Percentiles rank a stretch among this genome's conserved stretches.
phyloP scores from a whole-genome alignment of 2,113 vertebrate genomes.

The Callorhinus ursinus region DNA sequence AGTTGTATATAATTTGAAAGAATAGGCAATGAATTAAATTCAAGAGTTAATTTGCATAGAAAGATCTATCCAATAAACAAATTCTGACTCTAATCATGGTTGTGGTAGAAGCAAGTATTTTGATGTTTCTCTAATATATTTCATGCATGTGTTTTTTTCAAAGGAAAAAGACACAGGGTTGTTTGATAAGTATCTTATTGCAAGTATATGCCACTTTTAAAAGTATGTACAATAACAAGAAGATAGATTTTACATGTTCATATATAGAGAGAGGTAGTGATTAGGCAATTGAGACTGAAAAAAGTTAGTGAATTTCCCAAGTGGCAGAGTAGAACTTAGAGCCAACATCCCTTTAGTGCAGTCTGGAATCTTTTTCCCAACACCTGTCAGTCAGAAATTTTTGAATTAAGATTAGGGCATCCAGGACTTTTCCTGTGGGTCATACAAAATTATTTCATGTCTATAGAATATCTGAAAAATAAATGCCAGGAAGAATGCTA shows the following conservation, averaged over 20 bases:
- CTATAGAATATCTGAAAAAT: not conserved
- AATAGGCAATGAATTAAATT: not conserved
- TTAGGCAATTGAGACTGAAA: not conserved
- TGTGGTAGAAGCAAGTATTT: not conserved
- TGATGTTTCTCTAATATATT: not conserved
- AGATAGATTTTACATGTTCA: not conserved
- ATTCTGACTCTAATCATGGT: not conserved
- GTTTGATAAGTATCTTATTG: not conserved
- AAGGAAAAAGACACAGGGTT: not conserved
- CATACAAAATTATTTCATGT: not conserved
- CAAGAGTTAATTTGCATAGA: not conserved
- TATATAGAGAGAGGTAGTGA: not conserved
- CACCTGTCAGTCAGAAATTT: not conserved
- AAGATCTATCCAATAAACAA: not conserved
- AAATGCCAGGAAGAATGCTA: not conserved
- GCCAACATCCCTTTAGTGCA: accelerated
- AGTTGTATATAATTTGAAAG: not conserved
- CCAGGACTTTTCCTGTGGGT: not conserved
- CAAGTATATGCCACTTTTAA: not conserved
- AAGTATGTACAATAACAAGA: not conserved
- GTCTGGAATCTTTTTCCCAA: not conserved
- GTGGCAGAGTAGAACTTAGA: not conserved
- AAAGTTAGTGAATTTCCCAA: not conserved
- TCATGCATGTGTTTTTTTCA: not conserved
- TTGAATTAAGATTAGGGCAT: not conserved